Percentiles rank a stretch among this genome's conserved stretches.
Evolutionary conservation across 37 sponge, comb jelly and placozoan species (phyloP).

Genomic region (Spongia lamella): DNA sequence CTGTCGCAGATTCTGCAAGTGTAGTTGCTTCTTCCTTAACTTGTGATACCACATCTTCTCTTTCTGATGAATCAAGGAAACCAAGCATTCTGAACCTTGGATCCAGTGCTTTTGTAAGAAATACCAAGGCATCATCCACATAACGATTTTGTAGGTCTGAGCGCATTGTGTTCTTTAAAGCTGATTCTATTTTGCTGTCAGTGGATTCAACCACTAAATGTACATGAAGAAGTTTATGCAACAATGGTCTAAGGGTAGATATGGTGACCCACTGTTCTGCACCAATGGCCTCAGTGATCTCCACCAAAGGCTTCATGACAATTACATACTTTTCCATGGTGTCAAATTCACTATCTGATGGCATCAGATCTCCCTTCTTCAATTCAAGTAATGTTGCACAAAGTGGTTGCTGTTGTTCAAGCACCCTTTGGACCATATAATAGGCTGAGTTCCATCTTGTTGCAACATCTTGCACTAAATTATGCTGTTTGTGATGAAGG

Average conservation of each 20-base stretch:
- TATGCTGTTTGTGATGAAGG: not conserved
- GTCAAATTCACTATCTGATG: conserved; percentile 17
- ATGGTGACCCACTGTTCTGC: conserved; percentile 42
- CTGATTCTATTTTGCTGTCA: conserved; percentile 6
- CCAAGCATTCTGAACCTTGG: too few relatives aligned
- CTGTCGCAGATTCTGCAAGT: too few relatives aligned
- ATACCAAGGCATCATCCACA: not conserved
- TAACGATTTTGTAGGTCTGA: conserved; percentile 19
- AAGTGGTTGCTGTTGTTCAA: conserved; percentile 32
- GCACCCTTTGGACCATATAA: conserved; percentile 28
- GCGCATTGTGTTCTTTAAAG: conserved; percentile 1
- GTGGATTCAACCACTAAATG: not conserved
- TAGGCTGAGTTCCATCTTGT: conserved; percentile 38
- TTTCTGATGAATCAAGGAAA: too few relatives aligned
- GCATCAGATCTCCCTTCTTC: conserved; percentile 28
- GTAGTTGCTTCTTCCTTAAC: too few relatives aligned
- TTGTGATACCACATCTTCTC: too few relatives aligned
- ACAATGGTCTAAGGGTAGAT: conserved; percentile 20
- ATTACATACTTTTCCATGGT: conserved; percentile 5
- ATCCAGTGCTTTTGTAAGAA: conserved; percentile 34
- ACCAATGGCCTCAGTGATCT: conserved; percentile 37
- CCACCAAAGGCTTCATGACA: conserved; percentile 32
- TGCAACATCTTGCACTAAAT: conserved; percentile 27
- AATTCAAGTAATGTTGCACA: conserved; percentile 24
- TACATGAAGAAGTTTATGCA: conserved; percentile 9